Percentiles rank a stretch among this genome's conserved stretches.
Conservation (phyloP, 2,888 invertebrate species). For the Fabriciana adippe region DNA sequence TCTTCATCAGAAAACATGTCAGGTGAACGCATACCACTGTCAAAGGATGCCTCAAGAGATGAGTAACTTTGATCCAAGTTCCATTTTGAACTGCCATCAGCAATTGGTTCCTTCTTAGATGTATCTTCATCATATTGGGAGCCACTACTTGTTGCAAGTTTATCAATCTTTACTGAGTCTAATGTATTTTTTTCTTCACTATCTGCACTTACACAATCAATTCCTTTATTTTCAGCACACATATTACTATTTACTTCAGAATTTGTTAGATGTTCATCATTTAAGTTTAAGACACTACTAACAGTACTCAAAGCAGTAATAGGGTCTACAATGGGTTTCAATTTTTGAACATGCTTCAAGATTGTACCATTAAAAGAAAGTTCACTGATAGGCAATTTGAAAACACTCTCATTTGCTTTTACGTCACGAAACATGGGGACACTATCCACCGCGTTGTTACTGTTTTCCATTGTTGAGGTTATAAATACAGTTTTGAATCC, state of each 20-base stretch:
- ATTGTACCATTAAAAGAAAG: constrained; percentile 74
- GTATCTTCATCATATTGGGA: constrained; percentile 60
- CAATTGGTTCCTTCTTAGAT: constrained; percentile 47
- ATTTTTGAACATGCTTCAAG: constrained; percentile 72
- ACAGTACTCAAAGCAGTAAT: constrained; percentile 64
- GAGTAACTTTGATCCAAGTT: constrained; percentile 71
- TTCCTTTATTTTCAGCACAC: constrained; percentile 18
- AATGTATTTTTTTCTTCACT: constrained; percentile 46
- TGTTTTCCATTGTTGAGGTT: constrained; percentile 79
- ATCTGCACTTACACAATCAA: constrained; percentile 24
- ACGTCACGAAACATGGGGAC: constrained; percentile 68
- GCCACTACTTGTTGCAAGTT: constrained; percentile 60
- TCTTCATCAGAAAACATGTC: constrained; percentile 86
- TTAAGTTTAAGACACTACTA: constrained; percentile 49
- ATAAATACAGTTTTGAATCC: constrained; percentile 66
- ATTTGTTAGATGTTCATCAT: constrained; percentile 48
- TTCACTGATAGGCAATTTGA: constrained; percentile 74
- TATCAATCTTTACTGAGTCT: constrained; percentile 51
- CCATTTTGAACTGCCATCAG: constrained; percentile 62
- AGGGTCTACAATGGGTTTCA: constrained; percentile 75
- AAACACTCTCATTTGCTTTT: constrained; percentile 63
- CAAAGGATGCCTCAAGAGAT: constrained; percentile 73
- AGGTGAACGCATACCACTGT: constrained; percentile 81
- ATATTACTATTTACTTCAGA: constrained; percentile 25
- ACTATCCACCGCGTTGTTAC: constrained; percentile 78